Conservation (phyloP, 2,797 vertebrate species). For the Enoplosus armatus region DNA sequence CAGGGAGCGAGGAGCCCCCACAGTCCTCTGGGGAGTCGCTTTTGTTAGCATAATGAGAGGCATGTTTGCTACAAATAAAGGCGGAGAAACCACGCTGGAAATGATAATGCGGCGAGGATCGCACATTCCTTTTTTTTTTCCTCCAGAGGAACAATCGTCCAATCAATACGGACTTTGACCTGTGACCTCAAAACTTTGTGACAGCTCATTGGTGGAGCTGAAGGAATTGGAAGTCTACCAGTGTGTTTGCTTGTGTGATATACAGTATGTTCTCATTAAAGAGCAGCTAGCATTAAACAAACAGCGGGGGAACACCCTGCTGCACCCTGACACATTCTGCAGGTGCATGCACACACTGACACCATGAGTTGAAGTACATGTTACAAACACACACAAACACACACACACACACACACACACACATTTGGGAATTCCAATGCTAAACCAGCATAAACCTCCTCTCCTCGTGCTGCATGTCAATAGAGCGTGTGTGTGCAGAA, state of each 20-base stretch:
- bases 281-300: constrained; percentile 26
- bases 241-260: constrained; percentile 15
- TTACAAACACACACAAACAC: not conserved
- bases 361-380: not conserved
- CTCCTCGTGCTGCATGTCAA: constrained; percentile 44
- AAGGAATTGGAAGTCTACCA: constrained; percentile 14
- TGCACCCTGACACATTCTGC: constrained; percentile 22
- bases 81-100: constrained; percentile 11
- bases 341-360: constrained; percentile 4
- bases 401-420: constrained; percentile 15
- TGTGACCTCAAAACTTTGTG: constrained; percentile 32
- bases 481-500: constrained; percentile 50
- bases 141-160: constrained; percentile 34
- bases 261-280: constrained; percentile 43
- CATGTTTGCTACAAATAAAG: constrained; percentile 34
- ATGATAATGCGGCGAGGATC: constrained; percentile 45
- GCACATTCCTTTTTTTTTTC: constrained; percentile 32
- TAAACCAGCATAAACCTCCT: constrained; percentile 36
- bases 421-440: constrained; percentile 41
- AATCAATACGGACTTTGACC: constrained; percentile 46
- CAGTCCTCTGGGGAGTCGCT: not conserved
- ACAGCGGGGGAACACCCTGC: not conserved
- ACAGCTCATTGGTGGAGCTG: constrained; percentile 25
- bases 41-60: constrained; percentile 44
- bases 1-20: not conserved